Percentiles rank a stretch among this genome's conserved stretches.
Conservation (phyloP, 2,797 vertebrate species). For the Sphenodon punctatus region DNA sequence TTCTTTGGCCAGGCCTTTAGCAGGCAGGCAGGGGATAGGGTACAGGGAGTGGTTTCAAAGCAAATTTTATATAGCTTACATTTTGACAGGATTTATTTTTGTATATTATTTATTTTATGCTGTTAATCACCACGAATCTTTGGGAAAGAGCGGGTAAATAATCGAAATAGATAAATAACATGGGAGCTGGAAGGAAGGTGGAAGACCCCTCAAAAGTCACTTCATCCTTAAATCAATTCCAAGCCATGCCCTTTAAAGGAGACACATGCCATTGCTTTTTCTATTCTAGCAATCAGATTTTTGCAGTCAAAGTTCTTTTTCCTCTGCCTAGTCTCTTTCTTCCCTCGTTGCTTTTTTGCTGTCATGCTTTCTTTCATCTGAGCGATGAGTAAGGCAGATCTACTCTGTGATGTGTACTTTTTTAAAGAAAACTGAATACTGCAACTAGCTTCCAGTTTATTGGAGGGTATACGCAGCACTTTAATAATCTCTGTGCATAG, state of each 20-base stretch:
- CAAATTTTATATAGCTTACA: too few relatives aligned
- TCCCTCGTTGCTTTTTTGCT: slow-evolving; percentile 25
- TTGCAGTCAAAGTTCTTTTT: slow-evolving; percentile 4
- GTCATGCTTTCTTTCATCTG: background rate
- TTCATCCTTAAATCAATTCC: background rate
- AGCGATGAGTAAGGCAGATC: background rate
- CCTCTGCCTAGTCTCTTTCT: background rate
- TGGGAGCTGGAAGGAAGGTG: background rate
- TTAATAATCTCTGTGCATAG: background rate
- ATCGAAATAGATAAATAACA: too few relatives aligned
- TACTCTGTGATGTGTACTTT: background rate
- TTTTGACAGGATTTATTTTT: too few relatives aligned
- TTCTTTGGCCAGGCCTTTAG: too few relatives aligned
- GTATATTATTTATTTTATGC: too few relatives aligned
- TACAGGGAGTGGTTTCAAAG: too few relatives aligned
- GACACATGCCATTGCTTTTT: background rate
- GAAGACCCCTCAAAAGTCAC: background rate
- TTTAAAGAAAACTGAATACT: slow-evolving; percentile 1
- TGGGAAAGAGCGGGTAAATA: too few relatives aligned
- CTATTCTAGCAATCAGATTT: slow-evolving; percentile 37
- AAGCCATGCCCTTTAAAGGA: slow-evolving; percentile 5
- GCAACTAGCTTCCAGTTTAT: background rate
- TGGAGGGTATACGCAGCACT: background rate
- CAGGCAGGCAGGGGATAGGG: too few relatives aligned
- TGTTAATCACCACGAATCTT: too few relatives aligned